Base-by-base conservation (phyloP, 92 coral and sea anemone species). In the Pocillopora grandis region DNA sequence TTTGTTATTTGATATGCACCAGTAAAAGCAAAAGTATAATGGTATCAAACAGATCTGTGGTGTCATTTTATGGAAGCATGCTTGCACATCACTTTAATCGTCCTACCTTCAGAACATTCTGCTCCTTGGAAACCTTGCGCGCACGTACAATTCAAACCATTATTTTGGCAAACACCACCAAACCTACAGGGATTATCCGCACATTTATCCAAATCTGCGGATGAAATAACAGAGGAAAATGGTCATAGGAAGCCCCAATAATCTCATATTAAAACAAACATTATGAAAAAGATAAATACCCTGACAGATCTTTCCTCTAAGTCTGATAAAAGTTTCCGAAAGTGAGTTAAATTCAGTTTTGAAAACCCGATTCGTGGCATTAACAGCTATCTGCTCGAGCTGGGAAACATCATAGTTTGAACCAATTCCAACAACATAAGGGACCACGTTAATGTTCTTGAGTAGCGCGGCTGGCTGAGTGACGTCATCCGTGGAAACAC, bases 401-500 rank as follows among this genome's bases (percentile, higher is more conserved):
- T 80, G 52, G 12, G 84, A 27, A 10, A 12, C 19, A 27, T 80
- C 84, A 12, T 80, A 68, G 56, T 80, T 80, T 31, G 68, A 12
- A 36, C 84, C 84, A 16, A 80, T 57, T 33, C 64, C 84, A 10
- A 67, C 37, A 19, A 80, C 76, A 13, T 66, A 56, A 10, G 78
- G 27, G 78, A 18, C 56, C n/a, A 74, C 62, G 69, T 65, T 58
- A 67, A 65, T 55, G 36, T 69, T 17, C 23, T 65, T 56, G 76
- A 80, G n/a, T 52, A 33, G 60, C 60, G 19, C 35, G 0, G 36
- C 66, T 0, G 60, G 76, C 66, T 5, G 64, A 2, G 66, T 27
- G 76, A 80, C 76, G 66, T 80, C 76, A 80, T 80, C 84, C 0
- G 76, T 80, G 23, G 84, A 80, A 6, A 67, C 84, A 10, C 84